Conservation (phyloP, 2,888 invertebrate genomes). For the Silvanus unidentatus region DNA sequence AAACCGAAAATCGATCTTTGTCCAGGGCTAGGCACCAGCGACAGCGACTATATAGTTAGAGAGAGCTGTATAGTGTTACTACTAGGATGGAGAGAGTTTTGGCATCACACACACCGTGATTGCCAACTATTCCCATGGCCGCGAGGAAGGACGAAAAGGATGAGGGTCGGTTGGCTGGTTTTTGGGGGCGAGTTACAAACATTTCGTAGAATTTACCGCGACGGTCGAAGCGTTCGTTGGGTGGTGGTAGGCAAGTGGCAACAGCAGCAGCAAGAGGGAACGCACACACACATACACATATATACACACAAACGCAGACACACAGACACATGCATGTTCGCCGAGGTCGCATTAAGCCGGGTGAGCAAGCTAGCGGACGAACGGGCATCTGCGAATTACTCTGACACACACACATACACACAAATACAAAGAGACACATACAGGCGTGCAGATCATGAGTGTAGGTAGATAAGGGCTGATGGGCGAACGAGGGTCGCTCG, state of each 20-base stretch:
- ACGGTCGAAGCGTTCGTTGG: not conserved
- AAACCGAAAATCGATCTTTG: conserved; percentile 12
- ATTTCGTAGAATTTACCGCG: conserved; percentile 13
- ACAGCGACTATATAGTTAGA: not conserved
- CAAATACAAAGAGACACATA: conserved; percentile 4
- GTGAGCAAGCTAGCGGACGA: conserved; percentile 8
- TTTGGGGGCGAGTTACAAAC: conserved; percentile 10
- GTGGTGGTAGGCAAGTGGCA: not conserved
- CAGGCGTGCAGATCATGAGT: conserved; percentile 18
- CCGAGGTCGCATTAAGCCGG: conserved; percentile 12
- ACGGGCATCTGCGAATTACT: conserved; percentile 25
- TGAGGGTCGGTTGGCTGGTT: conserved; percentile 5
- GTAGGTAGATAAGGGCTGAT: conserved; percentile 25
- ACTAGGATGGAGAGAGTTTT: conserved; percentile 1
- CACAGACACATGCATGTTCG: conserved; percentile 5
- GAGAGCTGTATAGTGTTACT: no score
- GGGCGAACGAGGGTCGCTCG: conserved; percentile 11
- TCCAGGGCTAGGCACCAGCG: conserved; percentile 6
- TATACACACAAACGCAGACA: conserved; percentile 7
- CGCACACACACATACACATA: no score
- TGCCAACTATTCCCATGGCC: conserved; percentile 13
- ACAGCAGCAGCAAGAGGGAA: conserved; percentile 5
- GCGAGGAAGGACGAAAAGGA: conserved; percentile 7
- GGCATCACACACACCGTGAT: conserved; percentile 9
- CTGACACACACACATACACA: conserved; percentile 19